A percentile compares a stretch with the other conserved stretches of the same genome.
Evolutionary conservation across 2,113 vertebrate species (phyloP).

Genomic region (Pelecanus crispus): DNA sequence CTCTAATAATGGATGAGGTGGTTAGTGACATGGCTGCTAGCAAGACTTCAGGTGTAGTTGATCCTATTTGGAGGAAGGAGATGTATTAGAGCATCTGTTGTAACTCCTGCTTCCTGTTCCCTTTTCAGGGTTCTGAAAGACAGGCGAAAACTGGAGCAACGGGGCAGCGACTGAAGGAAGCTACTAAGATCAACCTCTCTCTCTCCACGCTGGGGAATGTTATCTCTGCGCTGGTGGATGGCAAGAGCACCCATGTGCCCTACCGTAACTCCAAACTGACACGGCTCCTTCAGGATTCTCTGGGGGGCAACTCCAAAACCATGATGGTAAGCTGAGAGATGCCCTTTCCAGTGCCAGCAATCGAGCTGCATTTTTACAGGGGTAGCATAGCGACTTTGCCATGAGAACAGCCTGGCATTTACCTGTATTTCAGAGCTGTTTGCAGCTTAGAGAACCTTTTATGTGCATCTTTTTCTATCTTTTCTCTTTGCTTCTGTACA

Average conservation of each 20-base stretch:
- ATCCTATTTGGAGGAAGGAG: not conserved
- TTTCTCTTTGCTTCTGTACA: not conserved
- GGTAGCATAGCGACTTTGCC: too few species aligned
- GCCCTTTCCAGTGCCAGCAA: not conserved
- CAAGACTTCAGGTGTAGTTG: not conserved
- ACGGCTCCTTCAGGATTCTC: constrained; percentile 92
- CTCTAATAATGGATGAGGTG: not conserved
- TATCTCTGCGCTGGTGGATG: constrained; percentile 97
- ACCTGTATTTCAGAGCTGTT: not conserved
- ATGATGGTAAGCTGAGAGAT: constrained; percentile 87
- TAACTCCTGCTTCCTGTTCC: not conserved
- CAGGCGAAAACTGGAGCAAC: constrained; percentile 98
- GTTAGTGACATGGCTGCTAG: not conserved
- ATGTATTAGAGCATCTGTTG: not conserved
- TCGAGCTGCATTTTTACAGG: not conserved
- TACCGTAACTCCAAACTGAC: constrained; percentile 98
- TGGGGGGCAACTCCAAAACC: constrained; percentile 98
- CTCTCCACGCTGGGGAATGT: constrained; percentile 97
- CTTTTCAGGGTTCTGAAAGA: constrained; percentile 90
- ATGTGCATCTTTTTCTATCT: rapidly evolving
- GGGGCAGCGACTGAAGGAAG: constrained; percentile 95
- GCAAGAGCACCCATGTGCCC: constrained; percentile 97
- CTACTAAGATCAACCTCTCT: constrained; percentile 97
- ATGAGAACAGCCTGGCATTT: not conserved
- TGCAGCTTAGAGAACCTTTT: not conserved